Base-by-base conservation (phyloP, 2,113 vertebrate species). In the Anhinga rufa region DNA sequence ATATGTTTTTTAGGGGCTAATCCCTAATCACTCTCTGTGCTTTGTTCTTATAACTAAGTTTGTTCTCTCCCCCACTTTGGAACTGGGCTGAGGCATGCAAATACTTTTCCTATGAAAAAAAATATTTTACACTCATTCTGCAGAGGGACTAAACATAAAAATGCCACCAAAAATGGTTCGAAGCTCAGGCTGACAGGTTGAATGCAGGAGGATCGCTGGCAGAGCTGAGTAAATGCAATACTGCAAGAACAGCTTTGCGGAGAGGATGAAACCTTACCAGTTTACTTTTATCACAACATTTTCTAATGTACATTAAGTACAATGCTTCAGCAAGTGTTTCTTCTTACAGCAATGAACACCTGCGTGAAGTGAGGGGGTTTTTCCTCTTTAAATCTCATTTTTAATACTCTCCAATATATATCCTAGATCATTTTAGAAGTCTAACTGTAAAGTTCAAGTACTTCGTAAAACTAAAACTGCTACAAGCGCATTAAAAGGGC, bases 381-480 rank as follows among this genome's bases (percentile, higher is more conserved):
- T 16, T 82, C 68, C 48, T 17, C 21, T 51, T 66, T 71, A 65
- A 85, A 71, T 57, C 54, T 55, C 49, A 38, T 64, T 83, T 83
- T 80, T 55, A 85, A 72, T 58, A 36, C 28, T 72, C 77, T 74
- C 51, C 26, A 71, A 18, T 14, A 31, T 10, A 78, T 38, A 62
- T 49, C 51, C 48, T 68, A 65, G 55, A 52, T 65, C 6, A 44
- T 80, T 83, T 88, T 16, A 54, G 60, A 57, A 82, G 51, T 32
- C 48, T 38, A 72, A 51, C 78, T 38, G 54, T 57, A 52, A 89
- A 90, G 54, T 78, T 93, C 82, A 90, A 71, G 28, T 51, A 65
- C 76, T 90, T 81, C 55, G 72, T 95, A 66, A 96, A 96, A 91
- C 24, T 61, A 20, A 60, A 96, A 1, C 3, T 48, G 69, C 86